Base-by-base conservation (phyloP, 2,113 vertebrate genomes). In the Glaucidium brasilianum region DNA sequence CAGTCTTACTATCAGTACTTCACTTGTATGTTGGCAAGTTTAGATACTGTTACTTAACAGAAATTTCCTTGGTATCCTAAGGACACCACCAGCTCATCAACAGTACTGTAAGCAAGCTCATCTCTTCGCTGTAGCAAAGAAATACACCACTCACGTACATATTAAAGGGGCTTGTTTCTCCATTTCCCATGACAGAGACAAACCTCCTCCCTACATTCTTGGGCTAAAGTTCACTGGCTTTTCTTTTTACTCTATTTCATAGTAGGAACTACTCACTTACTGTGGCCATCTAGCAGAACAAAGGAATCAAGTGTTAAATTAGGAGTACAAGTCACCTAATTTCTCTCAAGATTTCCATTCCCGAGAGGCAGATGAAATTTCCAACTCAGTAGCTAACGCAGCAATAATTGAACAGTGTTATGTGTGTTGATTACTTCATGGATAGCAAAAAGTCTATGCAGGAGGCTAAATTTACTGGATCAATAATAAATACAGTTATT, bases 301-400 rank as follows among this genome's bases (percentile, higher is more conserved):
- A 84, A 79, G 56, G 64, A 91, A 72, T 35, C 8, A 22, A 80
- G 52, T 35, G 37, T 62, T 94, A 73, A 80, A 90, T 60, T 19
- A 66, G n/a, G 34, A 69, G 53, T 10, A 77, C 27, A 83, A 88
- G 67, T 37, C 15, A 47, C 56, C 41, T 82, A 30, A 66, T 78
- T 97, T 82, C 79, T 86, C 79, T 49, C 56, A 73, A 81, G 74
- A 90, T 68, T 93, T 93, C 69, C 66, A 80, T 60, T 82, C 55
- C 52, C 79, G 76, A 67, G 71, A 88, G 74, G 68, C 43, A 90
- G 85, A 75, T 94, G 32, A 58, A 80, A 94, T 75, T 90, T 81
- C 91, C 76, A 81, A 45, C n/a, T 62, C 63, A 52, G 90, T 43
- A 91, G 66, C 55, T 67, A 94, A 88, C 37, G 63, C 67, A 88